Evolutionary conservation across 2,113 vertebrate genomes (phyloP), one percentile per base, ranked within the genome.

Genomic region (Amphilophus citrinellus): DNA sequence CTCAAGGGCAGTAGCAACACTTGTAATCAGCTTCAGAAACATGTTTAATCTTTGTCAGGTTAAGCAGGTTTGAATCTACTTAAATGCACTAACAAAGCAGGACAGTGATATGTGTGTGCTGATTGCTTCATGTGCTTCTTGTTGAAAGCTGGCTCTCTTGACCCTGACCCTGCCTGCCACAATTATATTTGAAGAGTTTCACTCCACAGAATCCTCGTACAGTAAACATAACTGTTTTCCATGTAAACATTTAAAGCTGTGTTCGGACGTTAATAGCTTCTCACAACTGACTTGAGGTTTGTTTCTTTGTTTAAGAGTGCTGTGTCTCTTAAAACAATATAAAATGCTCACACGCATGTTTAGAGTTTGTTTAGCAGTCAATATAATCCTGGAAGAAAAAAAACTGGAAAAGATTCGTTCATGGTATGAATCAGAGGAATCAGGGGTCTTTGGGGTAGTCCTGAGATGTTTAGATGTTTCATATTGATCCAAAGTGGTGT

Each of bases 181-280:
- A 83, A 91, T 93, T 90, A 91, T 22, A 85, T 63, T 3, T 92
- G 85, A 93, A 80, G 79, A 77, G 22, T 86, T 92, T 92, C 82
- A 88, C 73, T 81, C 15, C 73, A 71, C 60, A 57, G 56, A 75
- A 37, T 79, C 76, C 27, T 27, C 62, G 42, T 24, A 62, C 18
- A 22, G 39, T 60, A 17, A 80, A 66, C 78, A 47, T 84, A 20
- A 20, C 47, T 63, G 35, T 39, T 73, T 53, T 56, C 68, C 10
- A 22, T 44, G 44, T 84, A 61, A 84, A 79, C 47, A 62, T 61
- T 61, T 84, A 13, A 58, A 80, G 50, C 35, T 20, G 13, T 47
- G 20, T 59, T 59, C 17, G 7, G 63, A 39, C 22, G 24, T 24
- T 22, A 66, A n/a, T 6, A 32, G 68, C 53, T 73, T 73, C 68